phyloP scores from a whole-genome alignment of 2,888 invertebrate genomes.

The Stegana nigrithorax region DNA sequence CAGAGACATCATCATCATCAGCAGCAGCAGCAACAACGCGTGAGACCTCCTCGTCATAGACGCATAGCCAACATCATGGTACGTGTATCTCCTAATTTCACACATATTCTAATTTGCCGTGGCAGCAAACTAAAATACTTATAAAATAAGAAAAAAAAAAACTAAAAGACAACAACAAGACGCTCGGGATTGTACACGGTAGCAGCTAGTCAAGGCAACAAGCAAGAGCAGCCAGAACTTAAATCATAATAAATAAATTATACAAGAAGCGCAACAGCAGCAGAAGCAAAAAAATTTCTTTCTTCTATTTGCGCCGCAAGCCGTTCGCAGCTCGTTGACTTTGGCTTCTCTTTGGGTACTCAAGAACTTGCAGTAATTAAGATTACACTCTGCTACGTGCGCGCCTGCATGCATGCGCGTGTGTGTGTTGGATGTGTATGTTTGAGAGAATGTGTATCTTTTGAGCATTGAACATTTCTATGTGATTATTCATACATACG shows the following conservation, averaged over 20 bases:
- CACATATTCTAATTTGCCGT: conserved; percentile 5
- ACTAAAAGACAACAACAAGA: not conserved
- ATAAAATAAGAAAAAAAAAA: not conserved
- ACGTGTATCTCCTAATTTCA: not conserved
- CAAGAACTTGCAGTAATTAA: conserved; percentile 38
- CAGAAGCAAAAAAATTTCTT: not conserved
- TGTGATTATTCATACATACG: no score
- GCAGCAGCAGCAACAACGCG: not conserved
- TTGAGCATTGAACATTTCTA: no score
- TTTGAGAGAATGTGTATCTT: not conserved
- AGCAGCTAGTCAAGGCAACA: not conserved
- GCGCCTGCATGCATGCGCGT: conserved; percentile 2
- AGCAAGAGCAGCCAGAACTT: not conserved
- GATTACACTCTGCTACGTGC: conserved; percentile 32
- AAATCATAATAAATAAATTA: conserved; percentile 1
- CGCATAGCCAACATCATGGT: not conserved
- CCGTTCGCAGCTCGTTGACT: no score
- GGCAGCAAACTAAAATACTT: not conserved
- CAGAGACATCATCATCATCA: not conserved
- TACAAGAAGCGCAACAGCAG: not conserved
- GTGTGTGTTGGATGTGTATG: no score
- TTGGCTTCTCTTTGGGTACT: no score
- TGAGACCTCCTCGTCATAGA: not conserved
- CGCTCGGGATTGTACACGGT: no score
- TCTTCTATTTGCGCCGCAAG: not conserved